Percentiles rank a stretch among this genome's conserved stretches.
phyloP scores from a whole-genome alignment of 2,113 vertebrate species.

The Cyprinodon tularosa region DNA sequence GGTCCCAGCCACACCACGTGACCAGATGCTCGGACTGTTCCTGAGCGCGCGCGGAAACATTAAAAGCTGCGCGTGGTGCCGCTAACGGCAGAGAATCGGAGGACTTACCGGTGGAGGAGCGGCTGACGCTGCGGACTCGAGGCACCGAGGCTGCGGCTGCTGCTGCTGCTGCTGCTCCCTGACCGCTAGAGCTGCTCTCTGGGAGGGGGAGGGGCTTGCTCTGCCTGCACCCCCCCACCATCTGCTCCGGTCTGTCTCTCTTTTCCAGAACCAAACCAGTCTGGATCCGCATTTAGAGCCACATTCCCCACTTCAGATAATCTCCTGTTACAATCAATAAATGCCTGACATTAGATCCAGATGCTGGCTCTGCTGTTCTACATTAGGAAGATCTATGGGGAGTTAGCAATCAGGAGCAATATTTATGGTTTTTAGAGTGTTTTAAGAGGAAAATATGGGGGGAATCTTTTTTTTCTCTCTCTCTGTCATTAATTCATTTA shows the following conservation, averaged over 20 bases:
- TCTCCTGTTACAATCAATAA: not conserved
- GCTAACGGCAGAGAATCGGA: not conserved
- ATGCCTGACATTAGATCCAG: not conserved
- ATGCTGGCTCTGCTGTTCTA: not conserved
- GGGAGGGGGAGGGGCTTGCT: not conserved
- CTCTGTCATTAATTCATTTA: too few relatives aligned
- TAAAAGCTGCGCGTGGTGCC: not conserved
- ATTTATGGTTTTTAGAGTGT: too few relatives aligned
- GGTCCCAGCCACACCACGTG: not conserved
- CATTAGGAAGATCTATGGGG: too few relatives aligned
- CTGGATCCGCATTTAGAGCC: not conserved
- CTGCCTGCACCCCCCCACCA: not conserved
- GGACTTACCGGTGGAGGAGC: not conserved
- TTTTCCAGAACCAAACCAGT: not conserved
- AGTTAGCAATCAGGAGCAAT: too few relatives aligned
- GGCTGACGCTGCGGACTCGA: not conserved
- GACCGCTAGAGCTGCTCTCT: not conserved
- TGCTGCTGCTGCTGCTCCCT: not conserved
- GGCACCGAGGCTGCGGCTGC: not conserved
- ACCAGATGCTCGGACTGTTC: not conserved
- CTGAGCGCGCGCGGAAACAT: not conserved
- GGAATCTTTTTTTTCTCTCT: too few relatives aligned
- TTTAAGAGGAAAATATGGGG: too few relatives aligned
- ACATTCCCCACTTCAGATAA: not conserved
- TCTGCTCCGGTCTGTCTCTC: not conserved